Base-by-base conservation (phyloP, 2,888 invertebrate genomes). In the Temnothorax rugatulus region DNA sequence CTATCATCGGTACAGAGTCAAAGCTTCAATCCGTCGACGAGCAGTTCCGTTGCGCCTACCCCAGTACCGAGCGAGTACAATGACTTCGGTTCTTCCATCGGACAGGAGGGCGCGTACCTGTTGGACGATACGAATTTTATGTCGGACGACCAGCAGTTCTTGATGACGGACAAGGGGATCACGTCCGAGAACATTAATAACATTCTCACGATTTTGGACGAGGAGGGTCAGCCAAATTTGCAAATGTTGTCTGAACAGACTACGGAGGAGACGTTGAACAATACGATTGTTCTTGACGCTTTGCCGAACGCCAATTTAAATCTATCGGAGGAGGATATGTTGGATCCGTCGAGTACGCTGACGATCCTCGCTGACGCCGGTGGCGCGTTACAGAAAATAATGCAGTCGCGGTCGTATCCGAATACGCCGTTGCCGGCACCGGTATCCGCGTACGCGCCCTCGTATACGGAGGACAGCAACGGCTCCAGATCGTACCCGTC, bases 401-500 rank as follows among this genome's bases (percentile, higher is more conserved):
- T 94, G 41, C 93, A 94, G 34, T 94, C 95, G 0, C 90, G 95
- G n/a, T 95, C 95, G 0, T 95, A 95, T 87, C 94, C 95, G 0
- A 95, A 95, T 81, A 95, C 95, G 11, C 95, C 95, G 5, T 83
- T 94, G 77, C 94, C 95, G n/a, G 83, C 92, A 47, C 90, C 92
- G 47, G 87, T 91, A n/a, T 90, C 90, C 29, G 88, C 87, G 5
- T 93, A 91, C 64, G 87, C 92, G 11, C 84, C 91, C 13, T 89
- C 92, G n/a, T 93, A 92, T 52, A 84, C 92, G 3, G 94, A 94
- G 38, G 94, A 94, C 34, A 92, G 92, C 76, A 93, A 93, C 76
- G 93, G 92, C 3, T 97, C 97, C 18, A 97, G 97, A 92, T 98
- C 98, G 0, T 97, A 97, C 95, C 97, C 98, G 38, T 97, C 97